Conservation (phyloP, 1,140 invertebrate genomes). For the Xylocopa sonorina region DNA sequence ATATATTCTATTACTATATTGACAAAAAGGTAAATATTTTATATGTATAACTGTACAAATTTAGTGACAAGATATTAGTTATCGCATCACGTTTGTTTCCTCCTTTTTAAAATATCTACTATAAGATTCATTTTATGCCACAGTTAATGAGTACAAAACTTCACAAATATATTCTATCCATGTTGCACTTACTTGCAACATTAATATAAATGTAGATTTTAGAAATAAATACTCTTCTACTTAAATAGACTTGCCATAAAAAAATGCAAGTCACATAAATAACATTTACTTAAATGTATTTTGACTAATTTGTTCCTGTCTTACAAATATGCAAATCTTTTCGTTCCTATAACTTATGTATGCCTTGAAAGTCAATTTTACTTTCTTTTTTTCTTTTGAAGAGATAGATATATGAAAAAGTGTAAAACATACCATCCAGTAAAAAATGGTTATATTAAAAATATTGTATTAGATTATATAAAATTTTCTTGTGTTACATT, state of each 20-base stretch:
- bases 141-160: constrained; percentile 58
- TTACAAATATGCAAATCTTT: constrained; percentile 27
- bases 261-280: constrained; percentile 43
- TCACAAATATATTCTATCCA: constrained; percentile 38
- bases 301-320: constrained; percentile 13
- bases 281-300: constrained; percentile 10
- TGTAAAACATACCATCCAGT: constrained; percentile 52
- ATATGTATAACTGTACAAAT: constrained; percentile 45
- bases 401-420: constrained; percentile 48
- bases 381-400: constrained; percentile 19
- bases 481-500: constrained; percentile 32
- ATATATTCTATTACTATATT: constrained; percentile 8
- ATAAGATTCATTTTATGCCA: constrained; percentile 40
- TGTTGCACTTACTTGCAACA: constrained; percentile 32
- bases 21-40: constrained; percentile 33
- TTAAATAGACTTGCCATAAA: constrained; percentile 7
- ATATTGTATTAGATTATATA: constrained; percentile 54
- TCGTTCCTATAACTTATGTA: constrained; percentile 30
- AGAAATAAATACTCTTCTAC: constrained; percentile 47
- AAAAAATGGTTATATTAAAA: constrained; percentile 57
- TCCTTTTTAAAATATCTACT: constrained; percentile 38
- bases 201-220: constrained; percentile 47
- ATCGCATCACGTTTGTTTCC: background rate
- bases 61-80: constrained; percentile 3
- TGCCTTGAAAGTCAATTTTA: constrained; percentile 34